These are phyloP conservation scores for Bos indicus DNA, from an alignment of 2,113 vertebrate genomes.

Conservation along the genomic window DNA sequence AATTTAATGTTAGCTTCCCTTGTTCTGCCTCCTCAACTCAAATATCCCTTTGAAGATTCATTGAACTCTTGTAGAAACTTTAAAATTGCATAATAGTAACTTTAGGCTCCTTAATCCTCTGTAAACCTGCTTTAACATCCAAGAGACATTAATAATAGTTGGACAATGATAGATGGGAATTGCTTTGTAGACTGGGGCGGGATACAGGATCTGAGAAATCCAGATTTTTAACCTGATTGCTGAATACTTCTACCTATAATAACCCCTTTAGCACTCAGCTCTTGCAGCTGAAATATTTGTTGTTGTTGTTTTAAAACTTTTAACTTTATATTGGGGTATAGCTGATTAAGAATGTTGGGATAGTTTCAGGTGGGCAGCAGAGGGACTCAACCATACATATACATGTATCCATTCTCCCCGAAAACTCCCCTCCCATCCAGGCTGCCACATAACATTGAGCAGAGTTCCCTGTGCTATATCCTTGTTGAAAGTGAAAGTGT, in stretches of 20 bases:
- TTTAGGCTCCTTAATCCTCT: conserved; percentile 28
- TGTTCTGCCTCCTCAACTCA: neutral
- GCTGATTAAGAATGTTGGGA: neutral
- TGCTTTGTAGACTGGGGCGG: neutral
- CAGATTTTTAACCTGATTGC: neutral
- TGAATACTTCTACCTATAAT: neutral
- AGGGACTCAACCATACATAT: neutral
- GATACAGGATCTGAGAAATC: neutral
- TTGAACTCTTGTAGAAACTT: conserved; percentile 34
- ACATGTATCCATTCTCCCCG: neutral
- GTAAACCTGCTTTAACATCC: conserved; percentile 37
- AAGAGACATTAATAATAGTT: neutral
- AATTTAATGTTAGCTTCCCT: conserved; percentile 57
- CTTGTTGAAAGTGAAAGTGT: neutral
- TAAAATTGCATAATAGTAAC: neutral
- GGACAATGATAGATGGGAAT: neutral
- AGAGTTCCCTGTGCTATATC: neutral
- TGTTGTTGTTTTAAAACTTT: neutral
- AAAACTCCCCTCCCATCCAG: neutral
- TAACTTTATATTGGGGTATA: neutral
- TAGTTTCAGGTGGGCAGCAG: neutral
- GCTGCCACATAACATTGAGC: neutral
- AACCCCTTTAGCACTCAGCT: neutral
- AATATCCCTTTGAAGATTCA: conserved; percentile 60
- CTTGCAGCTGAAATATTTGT: neutral